Percentiles rank a stretch among this genome's conserved stretches.
Evolutionary conservation across 1,140 invertebrate genomes (phyloP).

Genomic region (Caenorhabditis remanei): DNA sequence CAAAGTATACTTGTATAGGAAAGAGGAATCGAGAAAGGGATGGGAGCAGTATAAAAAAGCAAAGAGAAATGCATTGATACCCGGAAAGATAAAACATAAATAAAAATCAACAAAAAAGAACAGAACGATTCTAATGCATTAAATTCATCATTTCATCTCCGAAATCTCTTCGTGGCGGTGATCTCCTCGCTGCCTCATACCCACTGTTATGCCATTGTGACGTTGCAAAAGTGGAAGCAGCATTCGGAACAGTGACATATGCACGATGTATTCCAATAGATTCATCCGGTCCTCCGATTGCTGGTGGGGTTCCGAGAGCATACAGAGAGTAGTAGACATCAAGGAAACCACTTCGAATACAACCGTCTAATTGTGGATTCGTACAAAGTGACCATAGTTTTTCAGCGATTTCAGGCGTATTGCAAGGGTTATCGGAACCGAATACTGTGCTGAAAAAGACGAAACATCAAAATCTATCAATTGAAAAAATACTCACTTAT

Average conservation of each 20-base stretch:
- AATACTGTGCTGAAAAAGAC: constrained; percentile 42
- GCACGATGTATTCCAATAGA: background rate
- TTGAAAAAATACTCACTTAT: constrained; percentile 48
- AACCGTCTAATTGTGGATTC: constrained; percentile 8
- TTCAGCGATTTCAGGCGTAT: constrained; percentile 28
- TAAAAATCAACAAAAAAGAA: background rate
- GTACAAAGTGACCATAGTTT: constrained; percentile 55
- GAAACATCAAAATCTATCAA: background rate
- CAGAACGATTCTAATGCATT: background rate
- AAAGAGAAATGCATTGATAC: background rate
- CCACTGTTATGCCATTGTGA: constrained; percentile 32
- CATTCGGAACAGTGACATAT: constrained; percentile 10
- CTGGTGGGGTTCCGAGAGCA: constrained; percentile 35
- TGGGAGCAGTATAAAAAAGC: background rate
- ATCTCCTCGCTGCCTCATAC: constrained; percentile 11
- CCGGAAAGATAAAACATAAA: background rate
- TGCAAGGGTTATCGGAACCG: constrained; percentile 26
- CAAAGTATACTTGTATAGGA: no score
- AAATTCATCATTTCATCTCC: constrained; percentile 24
- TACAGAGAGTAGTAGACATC: constrained; percentile 62
- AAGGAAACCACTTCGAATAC: constrained; percentile 18
- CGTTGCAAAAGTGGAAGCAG: background rate
- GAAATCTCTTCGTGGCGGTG: constrained; percentile 14
- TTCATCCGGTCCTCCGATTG: constrained; percentile 2
- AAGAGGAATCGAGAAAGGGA: background rate